Percentiles rank a stretch among this genome's conserved stretches.
Conservation (phyloP, 1,140 invertebrate genomes). For the Lamellibrachia luymesi region DNA sequence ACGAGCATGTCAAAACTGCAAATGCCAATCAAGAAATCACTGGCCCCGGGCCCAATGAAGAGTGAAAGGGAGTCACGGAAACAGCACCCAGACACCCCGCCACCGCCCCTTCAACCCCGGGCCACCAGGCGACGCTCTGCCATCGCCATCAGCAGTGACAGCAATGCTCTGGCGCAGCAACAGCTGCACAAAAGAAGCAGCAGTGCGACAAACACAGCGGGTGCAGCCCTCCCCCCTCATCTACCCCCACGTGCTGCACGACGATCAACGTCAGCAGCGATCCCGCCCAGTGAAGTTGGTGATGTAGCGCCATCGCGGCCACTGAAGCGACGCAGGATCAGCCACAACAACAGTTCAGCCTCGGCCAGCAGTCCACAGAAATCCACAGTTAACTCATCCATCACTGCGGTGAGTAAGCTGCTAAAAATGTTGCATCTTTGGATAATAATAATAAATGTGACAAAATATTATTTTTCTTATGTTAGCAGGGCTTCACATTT, state of each 20-base stretch:
- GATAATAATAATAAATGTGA: neutral
- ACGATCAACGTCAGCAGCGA: neutral
- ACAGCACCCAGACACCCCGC: neutral
- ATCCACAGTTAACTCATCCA: neutral
- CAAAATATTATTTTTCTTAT: no score
- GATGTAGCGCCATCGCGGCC: neutral
- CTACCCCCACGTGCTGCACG: neutral
- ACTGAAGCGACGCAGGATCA: neutral
- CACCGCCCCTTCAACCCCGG: neutral
- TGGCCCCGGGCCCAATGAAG: neutral
- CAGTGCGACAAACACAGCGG: neutral
- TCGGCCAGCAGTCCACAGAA: neutral
- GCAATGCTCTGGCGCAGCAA: neutral
- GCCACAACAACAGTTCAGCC: neutral
- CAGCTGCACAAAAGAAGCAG: neutral
- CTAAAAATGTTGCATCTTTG: neutral
- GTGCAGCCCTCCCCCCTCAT: neutral
- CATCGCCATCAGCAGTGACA: neutral
- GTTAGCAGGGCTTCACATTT: no score
- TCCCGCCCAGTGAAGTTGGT: neutral
- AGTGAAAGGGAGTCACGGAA: neutral
- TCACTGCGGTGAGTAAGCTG: neutral
- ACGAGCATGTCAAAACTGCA: neutral
- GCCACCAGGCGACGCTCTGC: neutral
- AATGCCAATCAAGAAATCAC: neutral